These are phyloP conservation scores for Rhorus exstirpatorius DNA, from an alignment of 2,888 invertebrate genomes.

Conservation along the genomic window DNA sequence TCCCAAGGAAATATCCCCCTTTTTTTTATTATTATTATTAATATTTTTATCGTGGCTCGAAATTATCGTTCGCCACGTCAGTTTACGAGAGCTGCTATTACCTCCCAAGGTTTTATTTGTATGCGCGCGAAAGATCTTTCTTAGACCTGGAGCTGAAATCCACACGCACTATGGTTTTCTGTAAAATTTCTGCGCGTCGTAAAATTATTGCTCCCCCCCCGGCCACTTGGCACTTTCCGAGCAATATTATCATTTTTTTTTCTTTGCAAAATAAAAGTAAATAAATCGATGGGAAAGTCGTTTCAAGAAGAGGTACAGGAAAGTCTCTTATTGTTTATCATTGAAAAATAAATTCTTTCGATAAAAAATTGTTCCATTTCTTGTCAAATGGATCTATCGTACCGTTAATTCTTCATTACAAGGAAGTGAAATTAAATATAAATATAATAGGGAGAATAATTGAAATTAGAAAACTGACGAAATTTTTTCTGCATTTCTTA, in stretches of 20 bases:
- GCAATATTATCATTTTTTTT: conserved; percentile 16
- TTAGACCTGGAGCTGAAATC: neutral
- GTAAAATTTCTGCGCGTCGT: conserved; percentile 1
- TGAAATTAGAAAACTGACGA: no score
- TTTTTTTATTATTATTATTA: neutral
- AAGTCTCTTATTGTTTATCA: no score
- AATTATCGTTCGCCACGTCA: conserved; percentile 33
- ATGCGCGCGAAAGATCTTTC: conserved; percentile 43
- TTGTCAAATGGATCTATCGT: no score
- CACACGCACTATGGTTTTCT: conserved; percentile 17
- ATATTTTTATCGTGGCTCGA: neutral
- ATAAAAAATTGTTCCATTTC: no score
- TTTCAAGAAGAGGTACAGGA: no score
- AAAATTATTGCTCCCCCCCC: conserved; percentile 4
- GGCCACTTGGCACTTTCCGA: no score
- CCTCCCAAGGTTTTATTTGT: conserved; percentile 48
- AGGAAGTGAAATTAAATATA: no score
- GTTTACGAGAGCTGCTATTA: conserved; percentile 28
- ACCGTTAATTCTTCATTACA: neutral
- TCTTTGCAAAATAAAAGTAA: no score
- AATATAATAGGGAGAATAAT: no score
- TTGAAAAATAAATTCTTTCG: no score
- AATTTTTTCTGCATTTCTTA: no score
- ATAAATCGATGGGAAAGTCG: no score
- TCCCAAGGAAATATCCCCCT: neutral